Evolutionary conservation across 2,888 invertebrate species (phyloP).

Genomic region (Diabrotica balteata): DNA sequence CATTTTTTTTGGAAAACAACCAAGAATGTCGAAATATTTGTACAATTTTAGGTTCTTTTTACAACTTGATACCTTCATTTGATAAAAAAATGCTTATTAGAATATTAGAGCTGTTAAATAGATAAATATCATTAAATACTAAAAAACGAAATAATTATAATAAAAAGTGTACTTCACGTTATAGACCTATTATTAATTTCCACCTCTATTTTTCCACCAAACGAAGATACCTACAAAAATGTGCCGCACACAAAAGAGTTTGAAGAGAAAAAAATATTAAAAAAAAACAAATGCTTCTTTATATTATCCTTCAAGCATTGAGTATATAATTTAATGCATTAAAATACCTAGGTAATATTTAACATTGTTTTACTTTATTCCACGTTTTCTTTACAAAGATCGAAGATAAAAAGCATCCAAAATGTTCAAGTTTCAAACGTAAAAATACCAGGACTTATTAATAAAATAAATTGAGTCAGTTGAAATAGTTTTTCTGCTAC

Average conservation of each 20-base stretch:
- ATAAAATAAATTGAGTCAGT: too few relatives aligned
- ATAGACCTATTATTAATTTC: too few relatives aligned
- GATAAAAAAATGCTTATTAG: background rate
- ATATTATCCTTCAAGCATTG: constrained; percentile 43
- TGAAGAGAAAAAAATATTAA: constrained; percentile 25
- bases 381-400: constrained; percentile 25
- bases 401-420: constrained; percentile 32
- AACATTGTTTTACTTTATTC: constrained; percentile 36
- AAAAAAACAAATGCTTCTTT: constrained; percentile 42
- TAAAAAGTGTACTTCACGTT: too few relatives aligned
- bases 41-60: constrained; percentile 20
- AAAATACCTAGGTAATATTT: constrained; percentile 41
- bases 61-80: constrained; percentile 19
- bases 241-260: constrained; percentile 31
- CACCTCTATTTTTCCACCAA: background rate
- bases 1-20: background rate
- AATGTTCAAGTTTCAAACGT: too few relatives aligned
- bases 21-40: constrained; percentile 27
- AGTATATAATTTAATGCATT: constrained; percentile 48
- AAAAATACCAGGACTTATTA: too few relatives aligned
- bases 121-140: background rate
- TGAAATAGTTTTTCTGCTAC: too few relatives aligned
- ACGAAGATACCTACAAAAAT: constrained; percentile 18
- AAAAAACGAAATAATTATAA: background rate
- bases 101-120: constrained; percentile 7